phyloP scores from a whole-genome alignment of 53 echinoderm and acorn worm genomes.

The Crossaster papposus region DNA sequence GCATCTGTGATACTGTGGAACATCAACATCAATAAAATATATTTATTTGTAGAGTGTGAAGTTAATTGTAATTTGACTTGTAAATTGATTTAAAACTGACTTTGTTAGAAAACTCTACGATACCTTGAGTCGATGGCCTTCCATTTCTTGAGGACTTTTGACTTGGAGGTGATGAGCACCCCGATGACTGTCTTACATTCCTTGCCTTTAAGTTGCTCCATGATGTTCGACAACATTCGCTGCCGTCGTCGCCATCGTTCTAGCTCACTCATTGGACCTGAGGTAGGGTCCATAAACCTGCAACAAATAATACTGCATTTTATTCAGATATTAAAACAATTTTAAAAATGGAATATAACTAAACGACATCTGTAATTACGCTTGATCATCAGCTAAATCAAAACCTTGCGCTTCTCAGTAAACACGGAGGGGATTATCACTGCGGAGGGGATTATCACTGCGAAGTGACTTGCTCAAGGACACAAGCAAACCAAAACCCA shows the following conservation, averaged over 20 bases:
- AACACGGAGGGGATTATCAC: no score
- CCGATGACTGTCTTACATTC: conserved; percentile 99
- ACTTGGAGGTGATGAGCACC: conserved; percentile 97
- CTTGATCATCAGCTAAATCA: neutral
- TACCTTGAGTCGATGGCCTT: conserved; percentile 96
- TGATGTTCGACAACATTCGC: conserved; percentile 96
- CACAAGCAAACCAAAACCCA: no score
- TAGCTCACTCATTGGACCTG: conserved; percentile 90
- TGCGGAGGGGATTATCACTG: no score
- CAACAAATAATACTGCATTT: neutral
- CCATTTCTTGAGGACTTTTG: conserved; percentile 98
- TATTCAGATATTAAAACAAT: neutral
- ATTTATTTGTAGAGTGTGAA: neutral
- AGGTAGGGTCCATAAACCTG: conserved; percentile 95
- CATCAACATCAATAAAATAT: neutral
- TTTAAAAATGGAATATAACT: neutral
- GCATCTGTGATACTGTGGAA: conserved; percentile 91
- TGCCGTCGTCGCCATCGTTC: conserved; percentile 95
- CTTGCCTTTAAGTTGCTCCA: conserved; percentile 98
- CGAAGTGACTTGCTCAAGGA: no score
- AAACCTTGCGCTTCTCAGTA: neutral
- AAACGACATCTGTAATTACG: neutral
- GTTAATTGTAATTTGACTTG: no score
- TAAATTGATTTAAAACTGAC: neutral
- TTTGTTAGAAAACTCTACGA: neutral